Conservation (phyloP, 2,113 vertebrate species). For the Pimephales promelas region DNA sequence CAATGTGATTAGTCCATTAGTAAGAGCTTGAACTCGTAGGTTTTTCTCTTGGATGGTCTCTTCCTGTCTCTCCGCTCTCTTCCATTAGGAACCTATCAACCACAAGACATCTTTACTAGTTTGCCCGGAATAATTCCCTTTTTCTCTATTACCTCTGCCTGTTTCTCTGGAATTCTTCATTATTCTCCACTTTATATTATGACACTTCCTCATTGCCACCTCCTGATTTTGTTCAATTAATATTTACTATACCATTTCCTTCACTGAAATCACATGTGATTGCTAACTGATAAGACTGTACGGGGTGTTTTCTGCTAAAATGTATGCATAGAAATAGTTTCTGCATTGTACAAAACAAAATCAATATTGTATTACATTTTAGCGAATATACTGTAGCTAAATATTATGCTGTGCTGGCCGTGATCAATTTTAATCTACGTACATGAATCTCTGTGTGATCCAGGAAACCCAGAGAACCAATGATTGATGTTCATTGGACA, state of each 20-base stretch:
- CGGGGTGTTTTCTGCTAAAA: not conserved
- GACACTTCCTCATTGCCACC: not conserved
- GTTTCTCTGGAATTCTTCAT: not conserved
- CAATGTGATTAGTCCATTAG: conserved; percentile 83
- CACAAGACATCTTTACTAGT: conserved; percentile 33
- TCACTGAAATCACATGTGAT: not conserved
- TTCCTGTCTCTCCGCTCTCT: conserved; percentile 4
- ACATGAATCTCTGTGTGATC: too few species aligned
- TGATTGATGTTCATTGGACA: conserved; percentile 4
- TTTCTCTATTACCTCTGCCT: not conserved
- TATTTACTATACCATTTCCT: not conserved
- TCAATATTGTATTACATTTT: not conserved
- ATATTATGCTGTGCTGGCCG: not conserved
- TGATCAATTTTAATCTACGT: not conserved
- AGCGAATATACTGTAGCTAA: not conserved
- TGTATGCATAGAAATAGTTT: not conserved
- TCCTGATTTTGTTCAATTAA: not conserved
- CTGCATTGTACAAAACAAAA: not conserved
- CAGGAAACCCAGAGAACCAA: too few species aligned
- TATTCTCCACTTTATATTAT: not conserved
- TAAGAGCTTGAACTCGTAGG: conserved; percentile 71
- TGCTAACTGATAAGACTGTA: not conserved
- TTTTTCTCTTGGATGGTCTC: conserved; percentile 1
- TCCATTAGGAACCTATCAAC: conserved; percentile 55
- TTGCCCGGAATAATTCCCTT: conserved; percentile 30